Percentiles rank a stretch among this genome's conserved stretches.
phyloP scores from a whole-genome alignment of 2,888 invertebrate genomes.

The Melitaea athalia region DNA sequence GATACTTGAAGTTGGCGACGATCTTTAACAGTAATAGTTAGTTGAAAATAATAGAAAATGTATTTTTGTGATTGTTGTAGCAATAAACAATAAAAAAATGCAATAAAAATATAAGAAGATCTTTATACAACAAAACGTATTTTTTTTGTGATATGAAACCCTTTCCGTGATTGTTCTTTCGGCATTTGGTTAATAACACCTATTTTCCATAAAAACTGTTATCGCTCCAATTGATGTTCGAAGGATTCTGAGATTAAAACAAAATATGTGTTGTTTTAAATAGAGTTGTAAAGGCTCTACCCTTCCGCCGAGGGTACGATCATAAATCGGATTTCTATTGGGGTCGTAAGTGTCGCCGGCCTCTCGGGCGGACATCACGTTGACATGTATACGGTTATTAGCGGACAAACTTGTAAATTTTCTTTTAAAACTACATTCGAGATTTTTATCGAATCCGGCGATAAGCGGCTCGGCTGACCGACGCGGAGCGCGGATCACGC shows the following conservation, averaged over 20 bases:
- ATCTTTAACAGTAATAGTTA: too few species aligned
- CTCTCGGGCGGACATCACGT: conserved; percentile 56
- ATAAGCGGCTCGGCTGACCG: conserved; percentile 52
- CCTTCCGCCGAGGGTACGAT: conserved; percentile 64
- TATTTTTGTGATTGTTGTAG: too few species aligned
- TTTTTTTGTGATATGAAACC: not conserved
- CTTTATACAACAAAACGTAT: too few species aligned
- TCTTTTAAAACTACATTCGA: conserved; percentile 64
- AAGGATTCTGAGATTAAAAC: conserved; percentile 46
- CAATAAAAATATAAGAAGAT: too few species aligned
- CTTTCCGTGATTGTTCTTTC: not conserved
- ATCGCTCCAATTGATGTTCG: conserved; percentile 27
- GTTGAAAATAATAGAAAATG: too few species aligned
- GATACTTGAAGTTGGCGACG: too few species aligned
- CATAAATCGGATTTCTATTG: conserved; percentile 70
- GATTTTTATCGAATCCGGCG: conserved; percentile 67
- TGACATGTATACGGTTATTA: conserved; percentile 67
- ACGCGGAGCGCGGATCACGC: conserved; percentile 46
- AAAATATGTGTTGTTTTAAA: conserved; percentile 64
- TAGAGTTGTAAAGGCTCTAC: conserved; percentile 74
- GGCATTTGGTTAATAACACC: not conserved
- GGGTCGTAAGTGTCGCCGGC: conserved; percentile 68
- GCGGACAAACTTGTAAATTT: conserved; percentile 67
- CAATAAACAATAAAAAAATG: too few species aligned
- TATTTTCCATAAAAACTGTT: not conserved